These are phyloP conservation scores for Morone saxatilis DNA, from an alignment of 2,113 vertebrate genomes.

Conservation along the genomic window DNA sequence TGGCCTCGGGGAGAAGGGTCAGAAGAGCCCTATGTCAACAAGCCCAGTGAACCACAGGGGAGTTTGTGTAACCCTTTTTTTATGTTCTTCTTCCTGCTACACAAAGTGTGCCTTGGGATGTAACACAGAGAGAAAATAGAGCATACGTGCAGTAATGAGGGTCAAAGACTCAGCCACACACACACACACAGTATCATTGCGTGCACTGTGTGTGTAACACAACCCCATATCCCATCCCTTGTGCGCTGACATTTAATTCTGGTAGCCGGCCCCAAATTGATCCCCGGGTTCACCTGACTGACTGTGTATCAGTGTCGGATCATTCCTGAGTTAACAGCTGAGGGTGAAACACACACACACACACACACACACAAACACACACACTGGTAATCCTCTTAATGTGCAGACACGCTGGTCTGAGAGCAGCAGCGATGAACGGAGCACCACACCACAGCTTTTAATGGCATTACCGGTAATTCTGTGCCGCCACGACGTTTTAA, in stretches of 20 bases:
- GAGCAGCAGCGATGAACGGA: conserved; percentile 60
- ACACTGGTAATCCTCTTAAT: conserved; percentile 78
- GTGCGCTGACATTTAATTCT: conserved; percentile 66
- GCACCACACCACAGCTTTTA: conserved; percentile 72
- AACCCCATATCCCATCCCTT: conserved; percentile 45
- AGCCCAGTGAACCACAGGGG: conserved; percentile 62
- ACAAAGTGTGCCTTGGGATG: conserved; percentile 53
- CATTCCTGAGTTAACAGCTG: conserved; percentile 69
- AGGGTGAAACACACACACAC: conserved; percentile 57
- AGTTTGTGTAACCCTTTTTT: conserved; percentile 62
- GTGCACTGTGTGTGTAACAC: conserved; percentile 30
- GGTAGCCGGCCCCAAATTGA: conserved; percentile 52
- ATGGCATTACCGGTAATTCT: conserved; percentile 84
- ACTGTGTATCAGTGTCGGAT: conserved; percentile 73
- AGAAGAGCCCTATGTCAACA: conserved; percentile 59
- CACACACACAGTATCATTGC: conserved; percentile 13
- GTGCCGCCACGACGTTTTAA: conserved; percentile 70
- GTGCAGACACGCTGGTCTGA: conserved; percentile 62
- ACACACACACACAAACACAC: too few species aligned
- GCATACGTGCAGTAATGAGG: conserved; percentile 51
- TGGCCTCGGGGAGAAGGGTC: conserved; percentile 57
- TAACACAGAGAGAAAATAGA: conserved; percentile 52
- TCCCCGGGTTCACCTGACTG: conserved; percentile 65
- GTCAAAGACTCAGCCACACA: conserved; percentile 47
- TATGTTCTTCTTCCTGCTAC: conserved; percentile 43